Base-by-base conservation (phyloP, 2,113 vertebrate genomes). In the Acrocephalus kingi region DNA sequence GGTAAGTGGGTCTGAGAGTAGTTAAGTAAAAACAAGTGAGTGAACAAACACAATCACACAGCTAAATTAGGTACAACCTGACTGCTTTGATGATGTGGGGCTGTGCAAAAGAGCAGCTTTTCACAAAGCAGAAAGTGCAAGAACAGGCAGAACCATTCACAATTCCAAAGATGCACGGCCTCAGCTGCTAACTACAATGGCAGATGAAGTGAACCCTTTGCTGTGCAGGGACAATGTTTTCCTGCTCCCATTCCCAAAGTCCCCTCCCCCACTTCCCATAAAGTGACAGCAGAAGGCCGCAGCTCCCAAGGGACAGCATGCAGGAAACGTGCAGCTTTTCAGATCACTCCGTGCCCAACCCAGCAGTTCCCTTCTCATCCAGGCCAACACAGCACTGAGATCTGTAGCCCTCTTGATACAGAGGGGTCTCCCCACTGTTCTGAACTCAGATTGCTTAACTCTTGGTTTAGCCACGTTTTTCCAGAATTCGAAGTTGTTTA, bases 1-100 rank as follows among this genome's bases (percentile, higher is more conserved):
- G 99, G 99, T 99, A 96, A 98, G 98, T 23, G 1, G 43, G 10
- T 51, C 62, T 51, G 75, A 84, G 41, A 54, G 41, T 66, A 66
- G 52, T 33, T 20, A 64, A 89, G 25, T 30, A 39, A 73, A 93
- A 91, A 33, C 5, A 35, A 68, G 24, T 3, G 3, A 81, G 31
- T 39, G 59, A 46, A 8, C 27, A 93, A 87, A 89, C 45, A 30
- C 45, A 23, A 62, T 43, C 45, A 33, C 8, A 49, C 48, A 81
- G 35, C 27, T 91, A 83, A 75, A 54, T 33, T 10, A 81, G 15
- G 31, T 58, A 25, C 59, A 71, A 0, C 17, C 24, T 37, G 52
- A 37, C 10, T 20, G 43, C 45, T 24, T 33, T 73, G 67, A 39
- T 46, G 49, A 16, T 18, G 41, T 30, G 41, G 45, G 19, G 31